Evolutionary conservation across 2,888 invertebrate species (phyloP).

Genomic region (Tenthredo notha): DNA sequence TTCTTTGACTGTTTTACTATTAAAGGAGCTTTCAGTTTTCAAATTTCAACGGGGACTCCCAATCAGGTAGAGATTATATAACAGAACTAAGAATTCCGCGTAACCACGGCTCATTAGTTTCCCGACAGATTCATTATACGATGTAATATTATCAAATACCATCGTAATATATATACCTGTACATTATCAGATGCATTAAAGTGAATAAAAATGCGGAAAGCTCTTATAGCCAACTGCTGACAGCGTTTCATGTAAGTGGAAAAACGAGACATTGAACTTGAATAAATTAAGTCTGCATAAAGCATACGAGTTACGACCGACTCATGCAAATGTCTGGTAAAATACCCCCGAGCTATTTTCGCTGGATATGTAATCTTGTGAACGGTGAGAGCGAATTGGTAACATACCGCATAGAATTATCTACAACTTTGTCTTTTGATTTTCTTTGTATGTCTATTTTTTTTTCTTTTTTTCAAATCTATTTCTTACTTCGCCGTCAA

Average conservation of each 20-base stretch:
- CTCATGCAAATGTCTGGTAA: constrained; percentile 22
- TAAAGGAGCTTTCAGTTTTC: too few relatives aligned
- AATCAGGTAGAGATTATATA: neutral
- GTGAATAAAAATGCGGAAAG: neutral
- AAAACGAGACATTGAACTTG: constrained; percentile 41
- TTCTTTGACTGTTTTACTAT: neutral
- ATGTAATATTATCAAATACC: neutral
- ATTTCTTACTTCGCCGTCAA: neutral
- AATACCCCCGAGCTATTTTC: neutral
- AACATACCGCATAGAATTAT: constrained; percentile 14
- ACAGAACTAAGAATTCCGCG: neutral
- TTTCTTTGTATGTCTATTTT: neutral
- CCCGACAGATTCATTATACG: neutral
- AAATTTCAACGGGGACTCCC: too few relatives aligned
- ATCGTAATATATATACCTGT: neutral
- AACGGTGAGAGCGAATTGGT: constrained; percentile 33
- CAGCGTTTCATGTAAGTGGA: constrained; percentile 29
- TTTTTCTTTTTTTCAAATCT: neutral
- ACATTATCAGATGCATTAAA: neutral
- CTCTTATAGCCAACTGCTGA: neutral
- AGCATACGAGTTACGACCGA: constrained; percentile 28
- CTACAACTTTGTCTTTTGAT: neutral
- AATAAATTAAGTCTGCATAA: constrained; percentile 10
- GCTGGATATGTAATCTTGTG: constrained; percentile 5
- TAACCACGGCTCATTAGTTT: neutral